Base-by-base conservation (phyloP, 2,113 vertebrate species). In the Engystomops pustulosus region DNA sequence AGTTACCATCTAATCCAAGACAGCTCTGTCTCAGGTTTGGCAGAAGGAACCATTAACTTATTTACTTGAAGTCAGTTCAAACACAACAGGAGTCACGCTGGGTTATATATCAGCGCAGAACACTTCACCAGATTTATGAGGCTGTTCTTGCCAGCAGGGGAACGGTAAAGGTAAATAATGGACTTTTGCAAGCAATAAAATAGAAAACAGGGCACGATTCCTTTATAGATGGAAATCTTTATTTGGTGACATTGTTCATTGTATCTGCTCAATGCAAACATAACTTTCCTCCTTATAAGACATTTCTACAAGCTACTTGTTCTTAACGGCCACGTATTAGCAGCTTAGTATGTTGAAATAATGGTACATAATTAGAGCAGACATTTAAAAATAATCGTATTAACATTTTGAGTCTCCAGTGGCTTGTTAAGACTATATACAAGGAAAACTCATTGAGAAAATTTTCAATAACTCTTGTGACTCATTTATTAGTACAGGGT, bases 111-210 rank as follows among this genome's bases (percentile, higher is more conserved):
- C 90, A 91, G 86, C 20, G 82, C 45, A 85, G 88, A 90, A 36
- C 88, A 87, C 91, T 89, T 87, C 83, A 86, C 83, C 87, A 87
- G 90, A 93, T 94, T 93, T 93, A 93, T 89, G 2, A 41, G 82
- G 81, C 85, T 85, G 85, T 89, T 92, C 88, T 87, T 91, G 89
- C 85, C 79, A 86, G 86, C 88, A 87, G 84, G 79, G 55, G 89
- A 83, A 86, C 76, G 83, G 81, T 86, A 87, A 86, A 93, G 88
- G 87, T 89, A 93, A 94, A 93, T 93, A 92, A 92, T 92, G 90
- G 90, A 90, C 88, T 88, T 92, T 93, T 89, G 85, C 86, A 87
- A 89, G 90, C 89, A 90, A 89, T 93, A 93, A 94, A 93, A 90
- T 86, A 91, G 84, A 90, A 93, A 92, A 89, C 44, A 85, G 90